Evolutionary conservation across 1,140 invertebrate genomes (phyloP).

Genomic region (Rhagoletis zephyria): DNA sequence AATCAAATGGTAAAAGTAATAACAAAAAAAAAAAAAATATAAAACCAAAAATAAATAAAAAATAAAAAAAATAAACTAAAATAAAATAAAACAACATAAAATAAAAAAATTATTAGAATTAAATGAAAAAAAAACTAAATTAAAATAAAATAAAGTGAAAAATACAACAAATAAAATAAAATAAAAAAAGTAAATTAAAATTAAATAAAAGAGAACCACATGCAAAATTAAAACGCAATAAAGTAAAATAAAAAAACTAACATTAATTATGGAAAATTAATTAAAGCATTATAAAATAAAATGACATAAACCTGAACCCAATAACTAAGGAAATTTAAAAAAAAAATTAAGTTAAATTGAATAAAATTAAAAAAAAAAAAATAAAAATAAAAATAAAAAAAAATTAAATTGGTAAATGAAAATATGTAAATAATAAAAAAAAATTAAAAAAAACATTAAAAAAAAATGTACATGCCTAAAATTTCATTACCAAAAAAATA

Average conservation of each 20-base stretch:
- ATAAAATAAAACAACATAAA: not conserved
- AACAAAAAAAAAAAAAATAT: constrained; percentile 6
- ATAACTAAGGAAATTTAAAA: not conserved
- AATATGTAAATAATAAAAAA: not conserved
- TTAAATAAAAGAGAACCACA: too few relatives aligned
- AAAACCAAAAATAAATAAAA: not conserved
- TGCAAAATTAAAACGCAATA: too few relatives aligned
- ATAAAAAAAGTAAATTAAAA: too few relatives aligned
- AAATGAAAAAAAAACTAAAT: not conserved
- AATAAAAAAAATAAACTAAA: constrained; percentile 20
- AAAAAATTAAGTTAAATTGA: not conserved
- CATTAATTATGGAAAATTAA: too few relatives aligned
- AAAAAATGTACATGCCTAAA: not conserved
- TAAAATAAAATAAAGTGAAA: too few relatives aligned
- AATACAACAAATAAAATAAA: too few relatives aligned
- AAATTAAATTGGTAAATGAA: not conserved
- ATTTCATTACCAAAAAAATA: not conserved
- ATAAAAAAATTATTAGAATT: too few relatives aligned
- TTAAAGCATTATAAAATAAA: too few relatives aligned
- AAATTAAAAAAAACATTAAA: not conserved
- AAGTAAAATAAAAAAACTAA: too few relatives aligned
- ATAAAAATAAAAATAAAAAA: not conserved
- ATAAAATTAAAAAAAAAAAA: constrained; percentile 20
- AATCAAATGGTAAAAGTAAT: not conserved
- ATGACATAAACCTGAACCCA: too few relatives aligned